phyloP scores from a whole-genome alignment of 2,888 invertebrate species.

The Ormyrus nitidulus region DNA sequence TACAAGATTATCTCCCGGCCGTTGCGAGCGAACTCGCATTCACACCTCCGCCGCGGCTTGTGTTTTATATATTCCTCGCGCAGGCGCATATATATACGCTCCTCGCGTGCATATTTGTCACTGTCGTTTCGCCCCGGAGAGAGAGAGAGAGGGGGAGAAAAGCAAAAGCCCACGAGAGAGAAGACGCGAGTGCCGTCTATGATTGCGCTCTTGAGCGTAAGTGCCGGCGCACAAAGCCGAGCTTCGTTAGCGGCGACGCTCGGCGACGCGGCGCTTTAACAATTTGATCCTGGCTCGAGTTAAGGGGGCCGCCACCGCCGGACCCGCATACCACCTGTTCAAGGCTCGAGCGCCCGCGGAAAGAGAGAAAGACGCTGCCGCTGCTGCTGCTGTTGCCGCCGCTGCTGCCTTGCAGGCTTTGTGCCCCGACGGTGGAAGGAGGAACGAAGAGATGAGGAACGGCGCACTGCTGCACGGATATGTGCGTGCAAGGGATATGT shows the following conservation, averaged over 20 bases:
- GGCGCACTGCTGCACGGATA: too few relatives aligned
- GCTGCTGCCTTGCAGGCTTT: not conserved
- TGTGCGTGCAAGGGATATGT: too few relatives aligned
- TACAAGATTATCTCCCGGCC: too few relatives aligned
- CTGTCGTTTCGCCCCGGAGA: not conserved
- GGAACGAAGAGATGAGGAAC: too few relatives aligned
- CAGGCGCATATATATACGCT: not conserved
- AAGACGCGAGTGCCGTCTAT: constrained; percentile 19
- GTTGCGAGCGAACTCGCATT: not conserved
- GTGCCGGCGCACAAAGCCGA: constrained; percentile 1
- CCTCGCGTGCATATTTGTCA: constrained; percentile 41
- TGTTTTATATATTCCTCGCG: not conserved
- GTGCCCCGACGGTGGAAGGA: not conserved
- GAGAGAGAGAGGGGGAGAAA: not conserved
- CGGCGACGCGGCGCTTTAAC: constrained; percentile 32
- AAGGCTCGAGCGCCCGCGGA: not conserved
- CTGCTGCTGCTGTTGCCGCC: too few relatives aligned
- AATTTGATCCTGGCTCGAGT: constrained; percentile 47
- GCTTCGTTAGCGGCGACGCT: constrained; percentile 24
- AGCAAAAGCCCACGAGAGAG: not conserved
- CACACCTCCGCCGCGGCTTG: not conserved
- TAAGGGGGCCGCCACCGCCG: constrained; percentile 20
- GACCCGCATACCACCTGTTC: constrained; percentile 60
- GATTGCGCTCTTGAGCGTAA: constrained; percentile 5
- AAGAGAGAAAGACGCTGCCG: constrained; percentile 3